Evolutionary conservation across 2,113 vertebrate species (phyloP).

Genomic region (Antigone vipio): DNA sequence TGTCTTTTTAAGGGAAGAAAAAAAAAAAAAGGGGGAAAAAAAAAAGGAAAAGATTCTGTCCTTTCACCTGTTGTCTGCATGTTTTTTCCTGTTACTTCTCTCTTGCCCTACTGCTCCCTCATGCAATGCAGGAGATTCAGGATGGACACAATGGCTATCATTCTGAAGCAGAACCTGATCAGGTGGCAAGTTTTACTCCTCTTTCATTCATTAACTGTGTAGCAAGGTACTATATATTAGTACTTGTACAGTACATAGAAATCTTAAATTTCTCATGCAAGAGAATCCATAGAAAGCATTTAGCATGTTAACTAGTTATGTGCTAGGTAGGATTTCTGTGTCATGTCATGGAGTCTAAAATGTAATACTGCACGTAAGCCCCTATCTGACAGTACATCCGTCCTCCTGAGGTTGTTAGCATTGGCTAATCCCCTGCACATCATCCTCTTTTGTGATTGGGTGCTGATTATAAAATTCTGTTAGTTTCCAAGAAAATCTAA

Average conservation of each 20-base stretch:
- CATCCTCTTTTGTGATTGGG: background rate
- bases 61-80: slow-evolving; percentile 82
- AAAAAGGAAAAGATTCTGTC: slow-evolving; percentile 57
- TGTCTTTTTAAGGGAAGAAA: slow-evolving; percentile 67
- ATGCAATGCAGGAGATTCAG: slow-evolving; percentile 85
- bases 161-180: slow-evolving; percentile 87
- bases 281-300: background rate
- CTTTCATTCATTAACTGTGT: slow-evolving; percentile 69
- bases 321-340: background rate
- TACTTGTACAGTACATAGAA: slow-evolving; percentile 26
- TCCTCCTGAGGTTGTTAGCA: background rate
- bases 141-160: slow-evolving; percentile 87
- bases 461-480: background rate
- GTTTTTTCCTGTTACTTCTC: slow-evolving; percentile 72
- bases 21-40: background rate
- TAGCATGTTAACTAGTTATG: background rate
- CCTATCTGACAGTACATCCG: background rate
- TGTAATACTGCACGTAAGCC: background rate
- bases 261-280: background rate
- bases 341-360: background rate
- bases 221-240: slow-evolving; percentile 42
- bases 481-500: background rate
- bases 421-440: background rate
- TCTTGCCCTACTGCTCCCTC: slow-evolving; percentile 75
- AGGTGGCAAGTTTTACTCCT: slow-evolving; percentile 87